phyloP scores from a whole-genome alignment of 2,113 vertebrate species.

The Spermophilus dauricus region DNA sequence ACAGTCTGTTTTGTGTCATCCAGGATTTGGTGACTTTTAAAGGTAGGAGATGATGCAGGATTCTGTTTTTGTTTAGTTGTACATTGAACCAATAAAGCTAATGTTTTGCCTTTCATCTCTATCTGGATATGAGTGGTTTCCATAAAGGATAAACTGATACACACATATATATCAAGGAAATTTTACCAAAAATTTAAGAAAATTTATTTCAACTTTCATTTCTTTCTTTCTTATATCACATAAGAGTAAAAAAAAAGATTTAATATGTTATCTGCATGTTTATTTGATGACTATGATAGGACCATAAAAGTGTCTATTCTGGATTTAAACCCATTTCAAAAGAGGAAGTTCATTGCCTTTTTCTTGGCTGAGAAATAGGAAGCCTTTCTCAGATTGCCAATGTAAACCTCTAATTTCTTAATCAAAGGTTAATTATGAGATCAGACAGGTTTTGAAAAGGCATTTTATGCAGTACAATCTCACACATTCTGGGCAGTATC shows the following conservation, averaged over 20 bases:
- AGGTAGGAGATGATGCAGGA: background rate
- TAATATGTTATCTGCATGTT: background rate
- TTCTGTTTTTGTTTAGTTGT: conserved; percentile 9
- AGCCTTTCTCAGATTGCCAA: background rate
- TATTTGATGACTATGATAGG: background rate
- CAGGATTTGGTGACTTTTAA: conserved; percentile 9
- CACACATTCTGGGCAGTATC: background rate
- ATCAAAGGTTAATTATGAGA: background rate
- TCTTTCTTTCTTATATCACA: background rate
- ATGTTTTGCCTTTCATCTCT: background rate
- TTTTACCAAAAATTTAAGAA: conserved; percentile 41
- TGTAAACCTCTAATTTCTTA: conserved; percentile 47
- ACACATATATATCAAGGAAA: background rate
- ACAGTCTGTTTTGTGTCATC: background rate
- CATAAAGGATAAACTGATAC: background rate
- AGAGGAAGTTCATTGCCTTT: conserved; percentile 44
- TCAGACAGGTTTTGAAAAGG: background rate
- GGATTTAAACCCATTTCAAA: conserved; percentile 41
- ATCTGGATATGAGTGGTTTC: background rate
- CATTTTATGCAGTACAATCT: background rate
- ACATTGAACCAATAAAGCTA: conserved; percentile 2
- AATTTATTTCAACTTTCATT: conserved; percentile 31
- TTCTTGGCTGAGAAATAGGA: conserved; percentile 24
- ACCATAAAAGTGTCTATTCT: background rate
- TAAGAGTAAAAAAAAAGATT: background rate